Evolutionary conservation across 2,113 vertebrate genomes (phyloP), one percentile per base, ranked within the genome.

Genomic region (Dipodomys ordii): DNA sequence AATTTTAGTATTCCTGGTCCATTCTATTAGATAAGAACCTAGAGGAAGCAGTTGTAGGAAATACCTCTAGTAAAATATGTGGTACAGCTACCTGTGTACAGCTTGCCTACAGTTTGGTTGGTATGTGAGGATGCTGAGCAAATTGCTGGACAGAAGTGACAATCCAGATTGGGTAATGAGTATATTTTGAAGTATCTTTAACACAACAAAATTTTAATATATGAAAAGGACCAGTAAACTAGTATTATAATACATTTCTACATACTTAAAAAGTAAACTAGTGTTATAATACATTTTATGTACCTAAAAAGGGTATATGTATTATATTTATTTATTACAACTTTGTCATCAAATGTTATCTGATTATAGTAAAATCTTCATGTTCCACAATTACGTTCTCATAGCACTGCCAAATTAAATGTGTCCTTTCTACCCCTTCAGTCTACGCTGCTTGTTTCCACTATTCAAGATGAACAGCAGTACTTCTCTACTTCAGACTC

Each of bases 331-430:
- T 98, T 96, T 96, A 97, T 98, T 98, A 97, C 96, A 98, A 98
- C 97, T 98, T 98, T 98, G 93, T 98, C 97, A 98, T 98, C 98
- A 98, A 98, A 98, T 98, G 98, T 98, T 98, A 53, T 53, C 49
- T 11, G 49, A 53, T 53, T 53, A 53, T 53, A 53, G 49, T 53
- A 53, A 53, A 13, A 53, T 53, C 49, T 53, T 53, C 49, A 13
- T 53, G 49, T 53, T 53, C 49, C 12, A 53, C 49, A 53, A 53
- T 53, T 53, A 53, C 49, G 1, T 53, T 53, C 49, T 53, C 49
- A 53, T 53, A 53, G 49, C 49, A 53, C 49, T 53, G 49, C 49
- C 2, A 35, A 1, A 9, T 27, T n/a, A n/a, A 69, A 27, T 27
- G 3, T 46, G 22, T 53, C 39, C 10, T 0, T 79, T 83, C 35